Percentiles rank a stretch among this genome's conserved stretches.
Evolutionary conservation across 2,113 vertebrate species (phyloP).

Genomic region (Rhipidura dahli): DNA sequence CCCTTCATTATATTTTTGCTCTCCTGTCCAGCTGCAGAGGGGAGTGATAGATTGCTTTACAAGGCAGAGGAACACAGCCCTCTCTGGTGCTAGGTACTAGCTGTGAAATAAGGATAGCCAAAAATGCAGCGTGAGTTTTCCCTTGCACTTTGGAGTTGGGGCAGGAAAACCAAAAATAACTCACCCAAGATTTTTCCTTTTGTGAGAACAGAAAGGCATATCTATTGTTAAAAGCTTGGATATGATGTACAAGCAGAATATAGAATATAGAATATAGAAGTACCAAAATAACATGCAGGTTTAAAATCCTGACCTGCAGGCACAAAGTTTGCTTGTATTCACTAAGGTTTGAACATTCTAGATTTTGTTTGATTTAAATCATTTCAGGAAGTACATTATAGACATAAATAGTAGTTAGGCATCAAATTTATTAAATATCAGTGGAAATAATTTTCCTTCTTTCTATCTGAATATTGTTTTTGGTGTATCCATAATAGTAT

Average conservation of each 20-base stretch:
- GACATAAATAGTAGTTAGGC: not conserved
- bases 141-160: not conserved
- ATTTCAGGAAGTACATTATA: not conserved
- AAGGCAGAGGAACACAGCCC: not conserved
- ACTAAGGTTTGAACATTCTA: not conserved
- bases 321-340: not conserved
- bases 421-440: not conserved
- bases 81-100: not conserved
- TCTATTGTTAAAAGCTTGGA: not conserved
- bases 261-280: not conserved
- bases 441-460: not conserved
- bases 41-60: not conserved
- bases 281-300: not conserved
- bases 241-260: not conserved
- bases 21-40: not conserved
- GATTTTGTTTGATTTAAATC: not conserved
- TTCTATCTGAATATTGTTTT: not conserved
- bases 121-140: not conserved
- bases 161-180: not conserved
- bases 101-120: not conserved
- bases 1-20: not conserved
- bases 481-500: not conserved
- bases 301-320: not conserved
- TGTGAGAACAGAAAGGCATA: not conserved
- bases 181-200: not conserved